Conservation (phyloP, 92 coral and sea anemone species). For the Meandrina meandrites region DNA sequence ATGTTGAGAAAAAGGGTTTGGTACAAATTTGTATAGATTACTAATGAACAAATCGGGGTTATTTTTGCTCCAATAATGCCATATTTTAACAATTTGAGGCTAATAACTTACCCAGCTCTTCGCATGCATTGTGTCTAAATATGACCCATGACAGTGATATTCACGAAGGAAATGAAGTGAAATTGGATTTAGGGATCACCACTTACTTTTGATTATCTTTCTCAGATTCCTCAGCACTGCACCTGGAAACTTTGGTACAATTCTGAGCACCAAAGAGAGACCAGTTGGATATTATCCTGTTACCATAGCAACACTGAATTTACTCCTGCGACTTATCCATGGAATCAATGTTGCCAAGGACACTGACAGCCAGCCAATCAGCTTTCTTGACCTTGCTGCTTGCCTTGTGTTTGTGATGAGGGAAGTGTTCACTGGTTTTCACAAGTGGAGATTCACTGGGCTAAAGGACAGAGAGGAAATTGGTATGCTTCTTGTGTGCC, state of each 20-base stretch:
- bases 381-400: slow-evolving; percentile 84
- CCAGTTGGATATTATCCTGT: slow-evolving; percentile 84
- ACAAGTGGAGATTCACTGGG: slow-evolving; percentile 88
- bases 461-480: slow-evolving; percentile 85
- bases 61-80: too few species aligned
- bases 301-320: slow-evolving; percentile 85
- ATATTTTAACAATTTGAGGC: too few species aligned
- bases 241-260: slow-evolving; percentile 86
- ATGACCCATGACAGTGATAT: too few species aligned
- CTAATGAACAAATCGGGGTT: too few species aligned
- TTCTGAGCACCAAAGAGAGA: slow-evolving; percentile 80
- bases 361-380: slow-evolving; percentile 58
- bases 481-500: slow-evolving; percentile 53
- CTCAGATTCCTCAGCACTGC: slow-evolving; percentile 80
- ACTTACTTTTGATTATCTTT: background rate
- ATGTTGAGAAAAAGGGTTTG: too few species aligned
- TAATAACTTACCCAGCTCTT: too few species aligned
- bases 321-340: slow-evolving; percentile 78
- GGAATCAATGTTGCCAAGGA: slow-evolving; percentile 76
- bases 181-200: too few species aligned
- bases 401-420: slow-evolving; percentile 86
- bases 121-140: too few species aligned
- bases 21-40: too few species aligned
- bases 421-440: slow-evolving; percentile 90
- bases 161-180: too few species aligned